These are phyloP conservation scores for Megalops cyprinoides DNA, from an alignment of 2,797 vertebrate genomes.

Conservation along the genomic window DNA sequence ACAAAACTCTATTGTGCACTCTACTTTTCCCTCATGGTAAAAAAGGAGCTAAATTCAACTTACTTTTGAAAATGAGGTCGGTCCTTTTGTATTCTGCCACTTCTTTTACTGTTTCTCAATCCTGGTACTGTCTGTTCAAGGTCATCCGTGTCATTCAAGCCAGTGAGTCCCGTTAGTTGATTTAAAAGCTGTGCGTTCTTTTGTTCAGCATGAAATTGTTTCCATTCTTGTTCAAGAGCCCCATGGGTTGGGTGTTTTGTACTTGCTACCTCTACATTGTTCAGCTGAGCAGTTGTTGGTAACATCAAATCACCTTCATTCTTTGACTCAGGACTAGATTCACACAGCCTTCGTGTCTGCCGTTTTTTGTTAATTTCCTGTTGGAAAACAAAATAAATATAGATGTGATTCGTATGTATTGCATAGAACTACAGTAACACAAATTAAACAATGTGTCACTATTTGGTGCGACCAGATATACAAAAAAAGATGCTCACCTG, in stretches of 20 bases:
- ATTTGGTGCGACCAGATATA: neutral
- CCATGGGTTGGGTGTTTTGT: conserved; percentile 20
- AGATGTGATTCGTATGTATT: neutral
- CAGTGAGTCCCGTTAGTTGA: neutral
- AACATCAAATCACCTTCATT: conserved; percentile 40
- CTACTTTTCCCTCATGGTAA: neutral
- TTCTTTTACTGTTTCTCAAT: conserved; percentile 34
- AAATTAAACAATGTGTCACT: neutral
- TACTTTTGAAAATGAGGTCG: conserved; percentile 53
- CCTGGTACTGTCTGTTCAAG: conserved; percentile 25
- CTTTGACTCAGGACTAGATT: conserved; percentile 39
- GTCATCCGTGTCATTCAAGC: neutral
- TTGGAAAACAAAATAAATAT: neutral
- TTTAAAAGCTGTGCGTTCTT: neutral
- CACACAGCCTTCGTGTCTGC: conserved; percentile 47
- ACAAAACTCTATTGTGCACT: too few species aligned
- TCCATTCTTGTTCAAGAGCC: neutral
- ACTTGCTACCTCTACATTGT: conserved; percentile 23
- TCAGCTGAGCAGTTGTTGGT: conserved; percentile 18
- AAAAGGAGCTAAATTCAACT: conserved; percentile 35
- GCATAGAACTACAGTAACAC: neutral
- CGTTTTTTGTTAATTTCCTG: conserved; percentile 69
- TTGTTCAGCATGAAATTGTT: conserved; percentile 16
- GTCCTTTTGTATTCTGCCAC: conserved; percentile 39
- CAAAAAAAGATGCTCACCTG: conserved; percentile 72